Percentiles rank a stretch among this genome's conserved stretches.
These are phyloP conservation scores for Allacma fusca DNA, from an alignment of 2,888 invertebrate species.

Conservation along the genomic window DNA sequence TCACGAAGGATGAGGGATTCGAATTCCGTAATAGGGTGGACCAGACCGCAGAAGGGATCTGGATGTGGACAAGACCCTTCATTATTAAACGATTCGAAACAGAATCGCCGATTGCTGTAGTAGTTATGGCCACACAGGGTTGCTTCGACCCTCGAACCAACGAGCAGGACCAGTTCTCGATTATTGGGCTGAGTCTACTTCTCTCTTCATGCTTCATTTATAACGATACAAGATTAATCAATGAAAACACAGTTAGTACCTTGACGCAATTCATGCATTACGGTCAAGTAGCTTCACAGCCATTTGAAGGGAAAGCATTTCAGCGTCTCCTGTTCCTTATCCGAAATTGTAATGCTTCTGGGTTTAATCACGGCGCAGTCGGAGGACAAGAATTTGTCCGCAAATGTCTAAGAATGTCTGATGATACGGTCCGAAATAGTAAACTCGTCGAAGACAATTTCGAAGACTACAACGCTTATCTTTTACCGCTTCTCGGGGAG, in stretches of 20 bases:
- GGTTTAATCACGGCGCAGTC: slow-evolving; percentile 42
- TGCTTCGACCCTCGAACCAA: slow-evolving; percentile 50
- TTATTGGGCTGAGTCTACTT: slow-evolving; percentile 51
- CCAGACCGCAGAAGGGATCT: slow-evolving; percentile 63
- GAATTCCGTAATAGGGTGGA: slow-evolving; percentile 63
- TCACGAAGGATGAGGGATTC: slow-evolving; percentile 60
- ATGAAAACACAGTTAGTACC: slow-evolving; percentile 45
- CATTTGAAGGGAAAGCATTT: slow-evolving; percentile 52
- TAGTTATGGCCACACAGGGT: slow-evolving; percentile 55
- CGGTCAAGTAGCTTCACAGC: slow-evolving; percentile 41
- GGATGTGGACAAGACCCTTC: slow-evolving; percentile 64
- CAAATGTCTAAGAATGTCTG: not conserved
- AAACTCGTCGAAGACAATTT: not conserved
- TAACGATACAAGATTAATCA: slow-evolving; percentile 46
- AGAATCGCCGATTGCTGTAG: slow-evolving; percentile 36
- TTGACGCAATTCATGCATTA: slow-evolving; percentile 51
- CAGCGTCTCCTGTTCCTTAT: slow-evolving; percentile 57
- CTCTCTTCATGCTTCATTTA: slow-evolving; percentile 49
- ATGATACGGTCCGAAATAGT: not conserved
- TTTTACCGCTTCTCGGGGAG: not conserved
- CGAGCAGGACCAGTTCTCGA: slow-evolving; percentile 38
- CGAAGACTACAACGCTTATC: not conserved
- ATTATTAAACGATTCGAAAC: slow-evolving; percentile 55
- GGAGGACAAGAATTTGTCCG: slow-evolving; percentile 45
- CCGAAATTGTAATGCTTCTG: slow-evolving; percentile 52